Conservation (phyloP, 2,113 vertebrate species). For the Eira barbara region DNA sequence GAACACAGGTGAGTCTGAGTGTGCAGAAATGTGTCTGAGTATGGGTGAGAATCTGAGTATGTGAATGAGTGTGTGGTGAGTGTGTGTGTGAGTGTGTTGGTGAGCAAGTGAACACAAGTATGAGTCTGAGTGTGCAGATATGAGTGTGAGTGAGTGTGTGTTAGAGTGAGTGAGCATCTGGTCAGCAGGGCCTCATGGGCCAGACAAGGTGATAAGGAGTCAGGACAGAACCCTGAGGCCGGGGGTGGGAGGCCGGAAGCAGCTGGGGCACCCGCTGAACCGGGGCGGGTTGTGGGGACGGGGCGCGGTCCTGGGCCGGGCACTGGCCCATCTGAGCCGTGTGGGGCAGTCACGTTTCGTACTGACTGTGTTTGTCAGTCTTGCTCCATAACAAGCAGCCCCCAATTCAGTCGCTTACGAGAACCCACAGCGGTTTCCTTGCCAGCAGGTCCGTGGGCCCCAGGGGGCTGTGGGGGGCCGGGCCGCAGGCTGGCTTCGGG, state of each 20-base stretch:
- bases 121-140: background rate
- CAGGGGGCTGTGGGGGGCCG: background rate
- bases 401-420: background rate
- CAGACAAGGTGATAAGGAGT: background rate
- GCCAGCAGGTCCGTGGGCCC: background rate
- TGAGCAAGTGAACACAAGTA: too few relatives aligned
- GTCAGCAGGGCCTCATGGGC: background rate
- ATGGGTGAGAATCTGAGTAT: too few relatives aligned
- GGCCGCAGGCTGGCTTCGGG: background rate
- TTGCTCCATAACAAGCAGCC: background rate
- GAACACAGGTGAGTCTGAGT: too few relatives aligned
- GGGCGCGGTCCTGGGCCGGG: background rate
- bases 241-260: background rate
- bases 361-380: rapidly evolving
- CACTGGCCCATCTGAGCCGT: too few relatives aligned
- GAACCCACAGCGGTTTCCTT: background rate
- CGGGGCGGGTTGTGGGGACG: background rate
- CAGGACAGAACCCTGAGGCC: background rate
- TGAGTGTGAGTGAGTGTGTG: background rate
- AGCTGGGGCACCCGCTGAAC: background rate
- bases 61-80: too few relatives aligned
- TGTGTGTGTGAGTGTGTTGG: too few relatives aligned
- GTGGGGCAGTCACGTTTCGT: rapidly evolving
- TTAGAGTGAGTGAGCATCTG: background rate
- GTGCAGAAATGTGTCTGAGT: background rate